Evolutionary conservation across 2,888 invertebrate genomes (phyloP), one percentile per base, ranked within the genome.

Genomic region (Oegoconia quadripuncta): DNA sequence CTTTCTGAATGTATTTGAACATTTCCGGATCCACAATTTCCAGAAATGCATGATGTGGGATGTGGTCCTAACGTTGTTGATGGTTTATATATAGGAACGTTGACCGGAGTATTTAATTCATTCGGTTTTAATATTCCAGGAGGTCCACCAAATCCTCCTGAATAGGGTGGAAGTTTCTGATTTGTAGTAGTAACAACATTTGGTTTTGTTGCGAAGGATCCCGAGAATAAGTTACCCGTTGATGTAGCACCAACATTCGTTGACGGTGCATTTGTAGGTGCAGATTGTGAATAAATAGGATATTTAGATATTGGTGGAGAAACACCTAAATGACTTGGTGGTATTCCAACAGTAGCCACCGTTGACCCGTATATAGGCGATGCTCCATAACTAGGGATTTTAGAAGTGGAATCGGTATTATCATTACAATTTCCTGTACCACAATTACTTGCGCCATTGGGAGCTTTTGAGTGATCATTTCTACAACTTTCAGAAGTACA

Each of bases 111-210:
- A 27, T 12, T 40, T n/a, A 33, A 35, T 1, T 35, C 38, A 14
- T 42, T 42, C n/a, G 45, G 47, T 34, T 45, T 55, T 41, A 37
- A 42, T 23, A 56, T 37, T 23, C 58, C 60, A 20, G 53, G 18
- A n/a, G 55, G 47, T 13, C 59, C 64, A 12, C 57, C 59, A 40
- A 64, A 62, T 11, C 59, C 55, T 14, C 62, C 63, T 26, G 53
- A 49, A 34, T 64, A 64, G n/a, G 38, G 25, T 26, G 57, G 53
- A 29, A 31, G 36, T 27, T 46, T 44, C 42, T 42, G 41, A 15
- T 30, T 20, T 26, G 7, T 23, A 20, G 25, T 25, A n/a, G 41
- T 12, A 16, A 18, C 13, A 14, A 15, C 16, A 31, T 9, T 37
- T 13, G 43, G 42, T 35, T 45, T 40, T 2, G 38, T 14, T 18